phyloP scores from a whole-genome alignment of 2,888 invertebrate species.

The Drosophila algonquin region DNA sequence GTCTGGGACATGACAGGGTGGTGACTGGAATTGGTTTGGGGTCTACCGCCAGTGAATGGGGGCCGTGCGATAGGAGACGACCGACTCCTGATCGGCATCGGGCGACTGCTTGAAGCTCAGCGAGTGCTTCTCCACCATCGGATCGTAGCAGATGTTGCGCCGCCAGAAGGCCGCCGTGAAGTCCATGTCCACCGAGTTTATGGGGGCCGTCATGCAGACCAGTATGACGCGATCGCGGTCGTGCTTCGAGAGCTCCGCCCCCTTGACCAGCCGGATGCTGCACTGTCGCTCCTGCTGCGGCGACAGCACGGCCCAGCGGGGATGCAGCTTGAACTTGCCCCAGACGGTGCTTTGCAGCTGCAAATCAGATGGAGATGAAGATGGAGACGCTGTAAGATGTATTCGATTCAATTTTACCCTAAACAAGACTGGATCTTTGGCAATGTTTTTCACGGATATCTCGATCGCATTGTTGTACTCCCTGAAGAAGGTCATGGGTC shows the following conservation, averaged over 20 bases:
- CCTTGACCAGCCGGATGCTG: slow-evolving; percentile 4
- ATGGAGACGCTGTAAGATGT: no score
- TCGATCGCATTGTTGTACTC: neutral
- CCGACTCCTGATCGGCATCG: neutral
- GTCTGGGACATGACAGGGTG: neutral
- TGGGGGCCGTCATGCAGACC: slow-evolving; percentile 39
- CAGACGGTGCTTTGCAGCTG: slow-evolving; percentile 35
- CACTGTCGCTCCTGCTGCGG: slow-evolving; percentile 9
- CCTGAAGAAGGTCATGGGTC: slow-evolving; percentile 17
- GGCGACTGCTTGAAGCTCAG: slow-evolving; percentile 23
- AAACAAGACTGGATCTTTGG: slow-evolving; percentile 11
- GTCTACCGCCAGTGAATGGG: neutral
- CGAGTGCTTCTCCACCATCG: slow-evolving; percentile 35
- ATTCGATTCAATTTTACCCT: slow-evolving; percentile 25
- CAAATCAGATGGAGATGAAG: no score
- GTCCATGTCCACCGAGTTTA: slow-evolving; percentile 29
- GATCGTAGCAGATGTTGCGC: slow-evolving; percentile 34
- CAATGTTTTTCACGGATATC: slow-evolving; percentile 12
- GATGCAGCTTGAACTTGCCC: slow-evolving; percentile 31
- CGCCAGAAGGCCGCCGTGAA: slow-evolving; percentile 37
- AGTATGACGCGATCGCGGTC: slow-evolving; percentile 38
- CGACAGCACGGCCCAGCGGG: slow-evolving; percentile 25
- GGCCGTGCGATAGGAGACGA: neutral
- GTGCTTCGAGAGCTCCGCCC: slow-evolving; percentile 27
- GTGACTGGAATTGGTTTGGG: no score